Base-by-base conservation (phyloP, 1,140 invertebrate genomes). In the Hydropsyche tenuis region DNA sequence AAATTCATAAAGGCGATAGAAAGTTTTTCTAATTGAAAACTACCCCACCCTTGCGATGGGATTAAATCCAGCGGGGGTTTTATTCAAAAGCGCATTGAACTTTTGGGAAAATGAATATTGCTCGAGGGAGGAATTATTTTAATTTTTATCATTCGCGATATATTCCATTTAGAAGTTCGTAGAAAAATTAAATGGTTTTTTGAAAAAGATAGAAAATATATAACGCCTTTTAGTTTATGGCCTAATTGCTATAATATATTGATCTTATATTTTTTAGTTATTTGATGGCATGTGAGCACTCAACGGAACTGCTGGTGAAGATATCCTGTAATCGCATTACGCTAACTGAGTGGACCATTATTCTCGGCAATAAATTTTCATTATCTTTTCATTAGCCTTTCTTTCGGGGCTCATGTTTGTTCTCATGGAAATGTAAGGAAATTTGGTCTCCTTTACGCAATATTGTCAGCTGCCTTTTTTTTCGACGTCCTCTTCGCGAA, bases 271-370 rank as follows among this genome's bases (percentile, higher is more conserved):
- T 37, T 9, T 37, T 37, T 9, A 37, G 30, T 37, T 37, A 4
- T 37, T 37, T 37, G 3, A 37, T 3, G 30, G 9, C 9, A 37
- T 37, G 30, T 37, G 30, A 37, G 30, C 30, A 37, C 30, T 37
- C 30, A 9, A 37, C 30, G 30, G 9, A 37, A 37, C 30, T 37
- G 30, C 9, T 37, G 3, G 16, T 3, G 56, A 23, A 60, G 23
- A 60, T 27, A 60, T 60, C 56, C 56, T 18, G 56, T 60, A 60
- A 60, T 60, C 56, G 56, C 23, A 60, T 60, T 60, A 60, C 48
- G 56, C 56, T 23, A 60, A 60, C 56, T 53, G 56, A 60, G 56
- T 25, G 56, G 56, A 60, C 56, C 56, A 60, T 60, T 60, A 60
- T 60, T 60, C 20, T 23, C 22, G 22, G 56, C 56, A 60, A 60